A percentile compares a stretch with the other conserved stretches of the same genome.
phyloP scores from a whole-genome alignment of 2,888 invertebrate species.

The Synergus japonicus region DNA sequence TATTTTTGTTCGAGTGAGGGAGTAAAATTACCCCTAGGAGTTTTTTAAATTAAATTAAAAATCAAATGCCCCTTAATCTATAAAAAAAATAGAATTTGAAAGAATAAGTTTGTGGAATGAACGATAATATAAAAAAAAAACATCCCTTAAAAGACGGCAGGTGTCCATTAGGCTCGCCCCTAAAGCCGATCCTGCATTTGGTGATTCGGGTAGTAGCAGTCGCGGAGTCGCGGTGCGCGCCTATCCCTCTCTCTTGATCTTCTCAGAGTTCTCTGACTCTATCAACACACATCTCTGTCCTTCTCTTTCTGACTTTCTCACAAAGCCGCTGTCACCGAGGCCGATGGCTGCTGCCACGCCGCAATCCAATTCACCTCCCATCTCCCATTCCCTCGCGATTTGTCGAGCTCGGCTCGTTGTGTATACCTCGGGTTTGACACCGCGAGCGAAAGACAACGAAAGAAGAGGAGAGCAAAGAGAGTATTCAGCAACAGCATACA shows the following conservation, averaged over 20 bases:
- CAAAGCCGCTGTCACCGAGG: slow-evolving; percentile 71
- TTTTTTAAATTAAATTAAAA: neutral
- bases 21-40: too few species aligned
- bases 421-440: slow-evolving; percentile 48
- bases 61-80: neutral
- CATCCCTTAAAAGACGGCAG: slow-evolving; percentile 23
- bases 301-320: slow-evolving; percentile 53
- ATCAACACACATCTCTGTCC: slow-evolving; percentile 28
- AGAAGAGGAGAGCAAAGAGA: slow-evolving; percentile 39
- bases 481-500: slow-evolving; percentile 44
- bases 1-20: too few species aligned
- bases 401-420: slow-evolving; percentile 2
- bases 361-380: slow-evolving; percentile 61
- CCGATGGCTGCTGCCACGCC: slow-evolving; percentile 73
- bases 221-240: slow-evolving; percentile 10
- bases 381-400: slow-evolving; percentile 13
- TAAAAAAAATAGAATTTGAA: neutral
- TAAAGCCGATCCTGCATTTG: neutral
- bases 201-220: neutral
- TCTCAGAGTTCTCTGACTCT: slow-evolving; percentile 25
- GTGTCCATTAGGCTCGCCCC: slow-evolving; percentile 9
- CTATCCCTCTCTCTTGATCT: slow-evolving; percentile 21
- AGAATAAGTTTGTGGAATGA: neutral
- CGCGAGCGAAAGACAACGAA: slow-evolving; percentile 32
- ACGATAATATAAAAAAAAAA: neutral